Evolutionary conservation across 2,113 vertebrate species (phyloP), one percentile per base, ranked within the genome.

Genomic region (Corvus hawaiiensis): DNA sequence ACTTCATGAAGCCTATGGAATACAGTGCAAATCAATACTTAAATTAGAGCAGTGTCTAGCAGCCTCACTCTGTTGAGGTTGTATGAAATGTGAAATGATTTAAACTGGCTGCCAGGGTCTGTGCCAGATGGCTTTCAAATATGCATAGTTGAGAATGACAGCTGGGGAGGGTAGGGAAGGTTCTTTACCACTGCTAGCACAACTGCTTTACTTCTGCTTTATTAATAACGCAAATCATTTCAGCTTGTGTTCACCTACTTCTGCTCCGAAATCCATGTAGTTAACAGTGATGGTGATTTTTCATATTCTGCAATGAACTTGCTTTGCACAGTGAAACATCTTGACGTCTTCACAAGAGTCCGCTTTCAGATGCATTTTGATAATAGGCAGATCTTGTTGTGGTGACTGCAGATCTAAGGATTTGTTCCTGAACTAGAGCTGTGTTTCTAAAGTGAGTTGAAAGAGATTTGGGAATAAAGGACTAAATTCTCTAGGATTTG

Each of bases 171-270:
- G 39, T 51, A 48, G 33, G 41, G 43, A 77, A 93, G 63, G 79
- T 80, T 30, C 59, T 88, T 27, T 76, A n/a, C 33, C 10, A 5
- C 49, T 69, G 37, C 37, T 86, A 83, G 52, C 26, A 84, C 55
- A 86, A 76, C 63, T 62, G 55, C 67, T 89, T 94, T 80, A 26
- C 61, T 93, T 95, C 78, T 93, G 62, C 62, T 88, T 90, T 94
- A n/a, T 55, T 93, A 90, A 59, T 52, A 78, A 12, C 13, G 1
- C 16, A 27, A 16, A 46, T 87, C 0, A 33, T 32, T 81, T 72
- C 48, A 52, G 68, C 44, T 81, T 72, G 14, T 62, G 20, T 84
- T 94, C 58, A 62, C 24, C 35, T 72, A 11, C 30, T 83, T 77
- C 55, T 43, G 13, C 48, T 90, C 80, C 15, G n/a, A 92, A 89